Conservation (phyloP, 2,113 vertebrate species). For the Pyxicephalus adspersus region DNA sequence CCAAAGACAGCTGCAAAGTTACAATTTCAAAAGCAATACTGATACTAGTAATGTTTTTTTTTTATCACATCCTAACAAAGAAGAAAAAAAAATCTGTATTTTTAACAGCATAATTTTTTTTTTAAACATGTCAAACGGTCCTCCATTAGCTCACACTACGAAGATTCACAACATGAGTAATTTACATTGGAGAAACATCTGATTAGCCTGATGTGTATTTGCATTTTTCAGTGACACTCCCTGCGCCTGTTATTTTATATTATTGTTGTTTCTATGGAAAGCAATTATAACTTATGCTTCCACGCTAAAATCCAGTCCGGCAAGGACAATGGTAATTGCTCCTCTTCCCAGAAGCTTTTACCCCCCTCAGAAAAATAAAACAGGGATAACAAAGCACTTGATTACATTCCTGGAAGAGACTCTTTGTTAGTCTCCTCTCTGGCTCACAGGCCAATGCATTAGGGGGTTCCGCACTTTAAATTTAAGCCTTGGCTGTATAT, state of each 20-base stretch:
- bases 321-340: slow-evolving; percentile 18
- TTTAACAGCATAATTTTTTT: slow-evolving; percentile 65
- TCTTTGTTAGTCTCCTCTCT: neutral
- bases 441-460: neutral
- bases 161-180: slow-evolving; percentile 57
- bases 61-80: slow-evolving; percentile 76
- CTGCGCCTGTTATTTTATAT: neutral
- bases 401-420: slow-evolving; percentile 14
- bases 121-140: slow-evolving; percentile 66
- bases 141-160: slow-evolving; percentile 65
- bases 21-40: too few species aligned
- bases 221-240: neutral
- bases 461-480: neutral
- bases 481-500: neutral
- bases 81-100: slow-evolving; percentile 75
- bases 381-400: slow-evolving; percentile 11
- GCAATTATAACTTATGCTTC: neutral
- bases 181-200: neutral
- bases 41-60: slow-evolving; percentile 55
- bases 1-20: too few species aligned
- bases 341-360: slow-evolving; percentile 19
- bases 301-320: neutral
- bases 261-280: slow-evolving; percentile 4
- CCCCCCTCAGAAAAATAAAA: neutral
- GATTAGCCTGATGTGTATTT: slow-evolving; percentile 9